Base-by-base conservation (phyloP, 2,113 vertebrate genomes). In the Cisticola juncidis region DNA sequence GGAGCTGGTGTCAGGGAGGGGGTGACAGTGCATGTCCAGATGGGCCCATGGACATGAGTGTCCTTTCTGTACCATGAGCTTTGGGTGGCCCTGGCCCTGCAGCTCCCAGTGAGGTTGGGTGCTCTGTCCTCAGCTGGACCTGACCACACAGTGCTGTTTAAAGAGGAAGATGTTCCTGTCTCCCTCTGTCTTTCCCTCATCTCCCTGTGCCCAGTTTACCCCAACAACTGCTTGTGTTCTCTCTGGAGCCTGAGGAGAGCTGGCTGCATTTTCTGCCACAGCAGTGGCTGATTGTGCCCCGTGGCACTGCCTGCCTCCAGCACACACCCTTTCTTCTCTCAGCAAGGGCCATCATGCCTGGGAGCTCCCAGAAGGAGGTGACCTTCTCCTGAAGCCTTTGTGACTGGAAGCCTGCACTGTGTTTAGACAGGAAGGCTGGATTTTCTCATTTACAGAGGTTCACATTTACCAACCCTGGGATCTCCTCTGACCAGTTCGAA, bases 271-370 rank as follows among this genome's bases (percentile, higher is more conserved):
- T 82, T 68, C 53, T 82, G 71, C 71, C 83, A 4, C 29, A 64
- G 57, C 62, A 72, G 66, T 22, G 70, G 15, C 24, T 38, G 33
- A 36, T 54, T 0, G 0, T 72, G 53, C 23, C 76, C 80, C 0
- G 0, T 0, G 5, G 36, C 76, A 29, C 35, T 42, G 22, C 47
- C 48, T 6, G 5, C n/a, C 64, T 81, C 17, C 31, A 8, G 58
- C 50, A 45, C 33, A 11, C 10, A 22, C 17, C 42, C 25, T 44
- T 94, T n/a, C n/a, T 77, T 4, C 36, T 36, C 69, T 35, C 77
- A 66, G 36, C 21, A 38, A 31, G 57, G 25, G n/a, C 58, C 65
- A 9, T 38, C 5, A 1, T 81, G 84, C 5, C 44, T 86, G 25
- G 6, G 9, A 86, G 33, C 58, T 81, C 14, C 45, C 36, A 48